phyloP scores from a whole-genome alignment of 2,797 vertebrate species.

The Stomatorhinus walkeri region DNA sequence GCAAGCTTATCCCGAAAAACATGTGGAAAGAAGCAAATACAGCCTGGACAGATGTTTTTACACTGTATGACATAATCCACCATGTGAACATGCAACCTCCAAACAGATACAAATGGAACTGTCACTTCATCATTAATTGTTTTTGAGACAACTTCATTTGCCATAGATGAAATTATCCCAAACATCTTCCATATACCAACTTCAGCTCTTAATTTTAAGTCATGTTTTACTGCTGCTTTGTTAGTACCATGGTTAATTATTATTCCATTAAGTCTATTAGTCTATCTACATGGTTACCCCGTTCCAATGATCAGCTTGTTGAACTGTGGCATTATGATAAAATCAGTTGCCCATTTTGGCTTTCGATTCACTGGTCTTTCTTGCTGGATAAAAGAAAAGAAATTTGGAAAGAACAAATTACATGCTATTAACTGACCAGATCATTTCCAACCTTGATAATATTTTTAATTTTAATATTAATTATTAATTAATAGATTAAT shows the following conservation, averaged over 20 bases:
- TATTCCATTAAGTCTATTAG: neutral
- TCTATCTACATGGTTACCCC: slow-evolving; percentile 37
- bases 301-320: slow-evolving; percentile 66
- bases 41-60: neutral
- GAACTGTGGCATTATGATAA: slow-evolving; percentile 55
- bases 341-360: slow-evolving; percentile 60
- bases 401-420: neutral
- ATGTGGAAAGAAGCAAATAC: neutral
- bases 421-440: neutral
- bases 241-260: neutral
- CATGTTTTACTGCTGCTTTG: neutral
- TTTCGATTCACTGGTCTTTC: slow-evolving; percentile 49
- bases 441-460: neutral
- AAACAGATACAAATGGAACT: neutral
- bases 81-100: neutral
- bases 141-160: neutral
- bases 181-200: neutral
- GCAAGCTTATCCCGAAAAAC: neutral
- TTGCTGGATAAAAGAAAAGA: slow-evolving; percentile 39
- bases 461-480: too few relatives aligned
- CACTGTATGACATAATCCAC: neutral
- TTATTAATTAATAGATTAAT: neutral
- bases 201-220: neutral
- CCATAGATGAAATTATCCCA: neutral
- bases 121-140: neutral